Conservation (phyloP, 1,140 invertebrate species). For the Helicoverpa zea region DNA sequence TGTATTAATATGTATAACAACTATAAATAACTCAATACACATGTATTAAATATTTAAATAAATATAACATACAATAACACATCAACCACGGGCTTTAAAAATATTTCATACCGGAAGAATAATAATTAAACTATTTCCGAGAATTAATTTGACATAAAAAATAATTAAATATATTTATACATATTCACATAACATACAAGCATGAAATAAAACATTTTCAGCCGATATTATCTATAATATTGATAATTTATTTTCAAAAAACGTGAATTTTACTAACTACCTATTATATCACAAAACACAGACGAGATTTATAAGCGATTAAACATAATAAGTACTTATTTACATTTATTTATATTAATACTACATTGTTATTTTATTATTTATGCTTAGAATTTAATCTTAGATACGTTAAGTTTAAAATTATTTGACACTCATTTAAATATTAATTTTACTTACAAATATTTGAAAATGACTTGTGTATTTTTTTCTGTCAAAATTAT, state of each 20-base stretch:
- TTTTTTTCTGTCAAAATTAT: background rate
- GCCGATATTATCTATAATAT: background rate
- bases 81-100: too few species aligned
- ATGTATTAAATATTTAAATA: too few species aligned
- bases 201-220: conserved; percentile 11
- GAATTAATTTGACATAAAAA: background rate
- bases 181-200: background rate
- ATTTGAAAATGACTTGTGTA: conserved; percentile 34
- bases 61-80: too few species aligned
- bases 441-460: conserved; percentile 42
- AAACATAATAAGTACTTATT: conserved; percentile 49
- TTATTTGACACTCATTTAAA: conserved; percentile 54
- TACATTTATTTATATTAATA: conserved; percentile 38
- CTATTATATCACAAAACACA: conserved; percentile 66
- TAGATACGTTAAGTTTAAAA: conserved; percentile 29
- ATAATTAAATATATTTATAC: background rate
- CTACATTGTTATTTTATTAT: conserved; percentile 46
- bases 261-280: conserved; percentile 55
- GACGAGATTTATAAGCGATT: conserved; percentile 58
- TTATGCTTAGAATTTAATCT: conserved; percentile 43
- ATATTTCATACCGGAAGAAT: too few species aligned
- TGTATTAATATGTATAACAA: too few species aligned
- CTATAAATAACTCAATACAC: too few species aligned
- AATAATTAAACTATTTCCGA: background rate
- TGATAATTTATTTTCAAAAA: background rate